These are phyloP conservation scores for Lethrus apterus DNA, from an alignment of 1,140 invertebrate genomes.

Conservation along the genomic window DNA sequence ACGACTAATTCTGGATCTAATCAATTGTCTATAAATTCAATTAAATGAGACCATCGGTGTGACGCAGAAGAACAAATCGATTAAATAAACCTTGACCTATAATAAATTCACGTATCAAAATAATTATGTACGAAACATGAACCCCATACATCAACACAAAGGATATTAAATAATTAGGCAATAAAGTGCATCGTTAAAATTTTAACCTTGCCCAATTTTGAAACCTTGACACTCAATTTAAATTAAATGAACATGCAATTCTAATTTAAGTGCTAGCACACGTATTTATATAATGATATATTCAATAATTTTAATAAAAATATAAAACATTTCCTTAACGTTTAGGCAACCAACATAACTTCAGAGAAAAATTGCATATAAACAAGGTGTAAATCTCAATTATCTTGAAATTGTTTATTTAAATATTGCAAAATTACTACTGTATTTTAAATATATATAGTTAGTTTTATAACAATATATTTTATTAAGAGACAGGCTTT, in stretches of 20 bases:
- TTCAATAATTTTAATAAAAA: background rate
- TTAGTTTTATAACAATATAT: background rate
- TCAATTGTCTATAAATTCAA: too few relatives aligned
- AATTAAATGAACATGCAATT: background rate
- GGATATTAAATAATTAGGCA: background rate
- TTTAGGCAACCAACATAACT: background rate
- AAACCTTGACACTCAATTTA: too few relatives aligned
- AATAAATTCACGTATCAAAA: background rate
- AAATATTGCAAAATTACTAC: background rate
- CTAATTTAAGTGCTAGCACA: background rate
- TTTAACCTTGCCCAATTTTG: too few relatives aligned
- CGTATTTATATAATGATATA: background rate
- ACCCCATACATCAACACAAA: background rate
- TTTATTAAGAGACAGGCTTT: conserved; percentile 13
- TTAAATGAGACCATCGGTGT: too few relatives aligned
- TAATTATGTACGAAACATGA: background rate
- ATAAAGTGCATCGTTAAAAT: background rate
- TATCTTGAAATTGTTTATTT: background rate
- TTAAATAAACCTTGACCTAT: too few relatives aligned
- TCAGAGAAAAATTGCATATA: too few relatives aligned
- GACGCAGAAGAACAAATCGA: too few relatives aligned
- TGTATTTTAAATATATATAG: background rate
- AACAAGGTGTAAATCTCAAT: background rate
- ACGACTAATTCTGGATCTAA: too few relatives aligned
- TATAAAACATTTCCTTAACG: background rate